Evolutionary conservation across 2,113 vertebrate species (phyloP).

Genomic region (Erpornis zantholeuca): DNA sequence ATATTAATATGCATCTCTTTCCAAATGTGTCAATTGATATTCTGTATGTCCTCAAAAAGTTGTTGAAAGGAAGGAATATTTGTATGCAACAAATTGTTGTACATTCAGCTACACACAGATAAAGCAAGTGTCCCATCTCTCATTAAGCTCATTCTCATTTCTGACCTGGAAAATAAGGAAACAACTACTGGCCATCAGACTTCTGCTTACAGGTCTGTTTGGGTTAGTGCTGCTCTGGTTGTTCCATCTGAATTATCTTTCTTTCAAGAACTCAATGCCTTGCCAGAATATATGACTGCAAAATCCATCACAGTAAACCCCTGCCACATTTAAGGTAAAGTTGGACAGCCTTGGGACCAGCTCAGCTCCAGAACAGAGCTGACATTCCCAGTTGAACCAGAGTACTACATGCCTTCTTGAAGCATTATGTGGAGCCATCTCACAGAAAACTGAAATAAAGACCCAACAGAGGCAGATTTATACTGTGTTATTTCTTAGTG

Average conservation of each 20-base stretch:
- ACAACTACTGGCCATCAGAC: not conserved
- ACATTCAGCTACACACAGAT: not conserved
- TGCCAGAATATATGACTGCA: not conserved
- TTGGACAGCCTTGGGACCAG: not conserved
- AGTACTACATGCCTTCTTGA: not conserved
- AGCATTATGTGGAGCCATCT: not conserved
- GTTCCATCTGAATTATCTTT: not conserved
- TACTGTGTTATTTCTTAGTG: not conserved
- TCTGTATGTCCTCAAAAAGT: not conserved
- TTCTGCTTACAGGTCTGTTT: not conserved
- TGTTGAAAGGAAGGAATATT: not conserved
- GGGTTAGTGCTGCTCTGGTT: not conserved
- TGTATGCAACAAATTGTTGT: not conserved
- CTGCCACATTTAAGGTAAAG: not conserved
- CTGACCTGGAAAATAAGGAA: not conserved
- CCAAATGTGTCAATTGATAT: not conserved
- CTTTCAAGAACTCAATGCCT: not conserved
- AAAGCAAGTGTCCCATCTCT: not conserved
- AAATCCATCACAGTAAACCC: not conserved
- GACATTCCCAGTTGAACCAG: not conserved
- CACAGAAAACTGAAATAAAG: not conserved
- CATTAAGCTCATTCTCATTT: not conserved
- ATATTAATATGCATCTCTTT: not conserved
- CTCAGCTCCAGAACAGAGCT: not conserved
- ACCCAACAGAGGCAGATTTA: not conserved